phyloP scores from a whole-genome alignment of 2,888 invertebrate species.

The Beris chalybata region DNA sequence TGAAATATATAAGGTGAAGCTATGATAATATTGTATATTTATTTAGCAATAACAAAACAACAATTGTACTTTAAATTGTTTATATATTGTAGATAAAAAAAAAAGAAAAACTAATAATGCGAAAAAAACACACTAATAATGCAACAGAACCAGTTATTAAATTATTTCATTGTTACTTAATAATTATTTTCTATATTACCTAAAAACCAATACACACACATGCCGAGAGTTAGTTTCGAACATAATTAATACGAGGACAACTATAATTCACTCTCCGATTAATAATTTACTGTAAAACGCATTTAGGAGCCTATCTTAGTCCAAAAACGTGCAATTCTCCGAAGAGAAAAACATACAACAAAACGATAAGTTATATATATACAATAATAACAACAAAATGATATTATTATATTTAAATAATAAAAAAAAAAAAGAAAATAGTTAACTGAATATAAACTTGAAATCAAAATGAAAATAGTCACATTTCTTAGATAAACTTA shows the following conservation, averaged over 20 bases:
- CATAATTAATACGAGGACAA: too few relatives aligned
- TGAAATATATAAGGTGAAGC: slow-evolving; percentile 27
- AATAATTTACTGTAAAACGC: too few relatives aligned
- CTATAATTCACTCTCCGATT: too few relatives aligned
- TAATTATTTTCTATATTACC: not conserved
- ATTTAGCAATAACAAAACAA: slow-evolving; percentile 30
- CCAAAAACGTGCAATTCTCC: too few relatives aligned
- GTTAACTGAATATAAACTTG: slow-evolving; percentile 13
- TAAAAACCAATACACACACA: not conserved
- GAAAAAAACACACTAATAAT: not conserved
- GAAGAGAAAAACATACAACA: too few relatives aligned
- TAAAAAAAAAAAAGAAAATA: not conserved
- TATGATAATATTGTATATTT: slow-evolving; percentile 31
- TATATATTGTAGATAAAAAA: slow-evolving; percentile 30
- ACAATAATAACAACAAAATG: too few relatives aligned
- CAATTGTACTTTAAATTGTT: slow-evolving; percentile 31
- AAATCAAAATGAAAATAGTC: slow-evolving; percentile 19
- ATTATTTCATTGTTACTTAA: not conserved
- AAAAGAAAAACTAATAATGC: not conserved
- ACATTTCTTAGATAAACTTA: slow-evolving; percentile 4
- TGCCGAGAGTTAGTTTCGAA: not conserved
- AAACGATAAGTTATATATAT: too few relatives aligned
- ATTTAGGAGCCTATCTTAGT: too few relatives aligned
- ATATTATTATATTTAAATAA: too few relatives aligned
- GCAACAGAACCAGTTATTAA: not conserved